Percentiles rank a stretch among this genome's conserved stretches.
Evolutionary conservation across 2,797 vertebrate species (phyloP).

Genomic region (Podarcis siculus): DNA sequence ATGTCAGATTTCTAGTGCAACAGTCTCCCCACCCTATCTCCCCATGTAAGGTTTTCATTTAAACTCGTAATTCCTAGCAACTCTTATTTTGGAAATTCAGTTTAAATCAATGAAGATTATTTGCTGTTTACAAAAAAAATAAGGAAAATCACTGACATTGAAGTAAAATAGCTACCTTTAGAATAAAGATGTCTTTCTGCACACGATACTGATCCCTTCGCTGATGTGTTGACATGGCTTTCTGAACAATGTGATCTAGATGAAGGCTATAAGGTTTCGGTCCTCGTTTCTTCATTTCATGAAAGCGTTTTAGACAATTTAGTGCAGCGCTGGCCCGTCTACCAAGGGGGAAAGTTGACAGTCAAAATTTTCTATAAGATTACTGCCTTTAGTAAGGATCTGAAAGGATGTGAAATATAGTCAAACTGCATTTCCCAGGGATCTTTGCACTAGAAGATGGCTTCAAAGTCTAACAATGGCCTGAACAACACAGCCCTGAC

Average conservation of each 20-base stretch:
- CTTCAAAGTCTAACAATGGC: neutral
- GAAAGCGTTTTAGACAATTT: constrained; percentile 96
- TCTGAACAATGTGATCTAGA: constrained; percentile 96
- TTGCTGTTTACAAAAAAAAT: neutral
- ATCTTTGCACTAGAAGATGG: neutral
- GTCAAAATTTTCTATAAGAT: constrained; percentile 1
- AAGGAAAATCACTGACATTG: neutral
- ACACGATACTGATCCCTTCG: constrained; percentile 91
- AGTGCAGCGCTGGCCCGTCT: constrained; percentile 95
- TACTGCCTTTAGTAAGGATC: neutral
- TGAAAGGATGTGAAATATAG: no score
- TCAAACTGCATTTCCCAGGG: neutral
- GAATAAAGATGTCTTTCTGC: constrained; percentile 94
- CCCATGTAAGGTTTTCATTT: neutral
- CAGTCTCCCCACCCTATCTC: neutral
- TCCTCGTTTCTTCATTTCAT: constrained; percentile 97
- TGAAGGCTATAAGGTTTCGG: constrained; percentile 95
- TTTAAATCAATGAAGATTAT: neutral
- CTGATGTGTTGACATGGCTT: constrained; percentile 87
- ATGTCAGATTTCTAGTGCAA: neutral
- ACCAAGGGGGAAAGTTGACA: constrained; percentile 27
- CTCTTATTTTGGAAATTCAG: neutral
- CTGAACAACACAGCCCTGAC: neutral
- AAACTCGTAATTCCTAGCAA: neutral
- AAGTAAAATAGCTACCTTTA: constrained; percentile 84